Evolutionary conservation across 2,113 vertebrate species (phyloP).

Genomic region (Cyphomyrus discorhynchus): DNA sequence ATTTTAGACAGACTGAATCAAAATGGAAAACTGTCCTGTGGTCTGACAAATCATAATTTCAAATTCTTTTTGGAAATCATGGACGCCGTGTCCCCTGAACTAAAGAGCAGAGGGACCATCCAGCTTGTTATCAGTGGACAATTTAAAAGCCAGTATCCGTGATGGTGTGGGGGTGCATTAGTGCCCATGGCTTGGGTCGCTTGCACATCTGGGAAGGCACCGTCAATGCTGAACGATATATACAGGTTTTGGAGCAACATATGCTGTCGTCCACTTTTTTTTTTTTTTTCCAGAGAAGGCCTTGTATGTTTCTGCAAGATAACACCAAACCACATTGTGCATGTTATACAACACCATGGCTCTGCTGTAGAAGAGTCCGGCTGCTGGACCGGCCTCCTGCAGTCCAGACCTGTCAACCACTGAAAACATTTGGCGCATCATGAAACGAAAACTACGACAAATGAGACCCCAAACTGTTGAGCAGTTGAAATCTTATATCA

Average conservation of each 20-base stretch:
- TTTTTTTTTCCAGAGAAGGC: too few species aligned
- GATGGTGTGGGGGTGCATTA: not conserved
- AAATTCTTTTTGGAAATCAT: too few species aligned
- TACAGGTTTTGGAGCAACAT: not conserved
- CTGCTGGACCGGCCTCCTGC: not conserved
- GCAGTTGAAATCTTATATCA: not conserved
- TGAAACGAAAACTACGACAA: not conserved
- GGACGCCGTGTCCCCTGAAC: too few species aligned
- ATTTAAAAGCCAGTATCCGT: not conserved
- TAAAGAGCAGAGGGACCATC: not conserved
- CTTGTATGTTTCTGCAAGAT: too few species aligned
- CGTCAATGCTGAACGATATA: not conserved
- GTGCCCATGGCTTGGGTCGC: not conserved
- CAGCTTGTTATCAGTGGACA: not conserved
- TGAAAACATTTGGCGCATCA: too few species aligned
- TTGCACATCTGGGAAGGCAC: not conserved
- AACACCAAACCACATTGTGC: too few species aligned
- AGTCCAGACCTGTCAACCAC: not conserved
- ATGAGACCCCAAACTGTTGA: not conserved
- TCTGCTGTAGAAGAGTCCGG: too few species aligned
- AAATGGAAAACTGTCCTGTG: too few species aligned
- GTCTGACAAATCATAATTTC: too few species aligned
- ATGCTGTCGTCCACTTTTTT: too few species aligned
- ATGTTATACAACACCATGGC: too few species aligned
- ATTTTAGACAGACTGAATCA: too few species aligned